Percentiles rank a stretch among this genome's conserved stretches.
These are phyloP conservation scores for Danaus plexippus DNA, from an alignment of 1,140 invertebrate genomes.

Conservation along the genomic window DNA sequence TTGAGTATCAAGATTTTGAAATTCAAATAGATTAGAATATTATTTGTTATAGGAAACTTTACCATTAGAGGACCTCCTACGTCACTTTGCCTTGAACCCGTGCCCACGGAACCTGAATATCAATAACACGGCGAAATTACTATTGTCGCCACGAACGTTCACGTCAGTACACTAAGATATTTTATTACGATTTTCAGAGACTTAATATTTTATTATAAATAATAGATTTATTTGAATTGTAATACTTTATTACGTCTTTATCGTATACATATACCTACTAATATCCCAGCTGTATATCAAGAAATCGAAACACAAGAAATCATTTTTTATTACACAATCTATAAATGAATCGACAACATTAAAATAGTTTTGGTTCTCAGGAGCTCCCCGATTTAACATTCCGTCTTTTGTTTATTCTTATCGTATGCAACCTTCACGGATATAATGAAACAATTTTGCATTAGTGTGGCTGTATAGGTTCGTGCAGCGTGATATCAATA, in stretches of 20 bases:
- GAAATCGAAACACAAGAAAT: slow-evolving; percentile 5
- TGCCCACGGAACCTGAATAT: slow-evolving; percentile 33
- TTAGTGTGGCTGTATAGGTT: slow-evolving; percentile 20
- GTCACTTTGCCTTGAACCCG: slow-evolving; percentile 36
- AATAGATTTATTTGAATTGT: too few relatives aligned
- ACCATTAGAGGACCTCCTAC: slow-evolving; percentile 16
- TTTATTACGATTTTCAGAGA: too few relatives aligned
- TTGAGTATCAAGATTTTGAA: not conserved
- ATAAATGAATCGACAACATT: slow-evolving; percentile 22
- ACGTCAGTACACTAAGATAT: too few relatives aligned
- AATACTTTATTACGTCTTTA: too few relatives aligned
- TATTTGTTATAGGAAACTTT: not conserved
- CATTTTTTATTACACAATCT: slow-evolving; percentile 31
- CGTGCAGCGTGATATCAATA: slow-evolving; percentile 27
- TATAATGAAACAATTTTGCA: slow-evolving; percentile 26
- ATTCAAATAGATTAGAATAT: not conserved
- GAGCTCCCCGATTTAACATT: slow-evolving; percentile 1
- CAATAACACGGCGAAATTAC: slow-evolving; percentile 24
- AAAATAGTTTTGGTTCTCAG: slow-evolving; percentile 5
- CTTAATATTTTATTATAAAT: too few relatives aligned
- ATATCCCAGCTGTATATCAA: too few relatives aligned
- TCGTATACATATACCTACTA: too few relatives aligned
- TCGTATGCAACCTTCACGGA: slow-evolving; percentile 23
- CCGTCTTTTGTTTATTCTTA: slow-evolving; percentile 9
- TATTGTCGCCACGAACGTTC: too few relatives aligned